Percentiles rank a stretch among this genome's conserved stretches.
phyloP scores from a whole-genome alignment of 2,797 vertebrate species.

The Labroides dimidiatus region DNA sequence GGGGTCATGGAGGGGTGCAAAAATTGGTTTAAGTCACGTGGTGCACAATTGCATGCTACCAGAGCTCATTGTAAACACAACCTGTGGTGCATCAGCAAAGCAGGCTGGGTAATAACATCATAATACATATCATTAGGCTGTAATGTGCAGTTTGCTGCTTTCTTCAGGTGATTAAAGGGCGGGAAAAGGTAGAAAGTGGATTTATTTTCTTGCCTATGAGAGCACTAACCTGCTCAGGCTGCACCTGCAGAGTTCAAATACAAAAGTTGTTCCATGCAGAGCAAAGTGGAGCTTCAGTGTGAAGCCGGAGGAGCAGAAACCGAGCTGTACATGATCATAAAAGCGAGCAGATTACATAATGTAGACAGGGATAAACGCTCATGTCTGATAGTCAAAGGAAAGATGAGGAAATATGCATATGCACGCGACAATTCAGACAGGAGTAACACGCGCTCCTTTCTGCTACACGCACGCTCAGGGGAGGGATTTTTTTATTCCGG shows the following conservation, averaged over 20 bases:
- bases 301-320: neutral
- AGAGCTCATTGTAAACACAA: conserved; percentile 25
- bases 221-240: conserved; percentile 1
- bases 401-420: neutral
- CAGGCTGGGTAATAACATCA: neutral
- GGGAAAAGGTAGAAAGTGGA: neutral
- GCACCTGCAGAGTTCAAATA: conserved; percentile 34
- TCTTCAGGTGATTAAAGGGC: conserved; percentile 15
- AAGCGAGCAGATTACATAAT: conserved; percentile 64
- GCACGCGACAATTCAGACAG: neutral
- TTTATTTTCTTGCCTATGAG: neutral
- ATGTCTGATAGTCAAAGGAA: conserved; percentile 1
- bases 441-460: conserved; percentile 32
- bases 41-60: conserved; percentile 11
- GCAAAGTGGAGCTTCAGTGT: neutral
- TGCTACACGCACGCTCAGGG: conserved; percentile 18
- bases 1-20: conserved; percentile 20
- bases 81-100: conserved; percentile 21
- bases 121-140: conserved; percentile 3
- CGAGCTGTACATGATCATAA: conserved; percentile 19
- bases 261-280: conserved; percentile 49
- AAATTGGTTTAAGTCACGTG: conserved; percentile 39
- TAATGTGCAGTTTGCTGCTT: conserved; percentile 18
- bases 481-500: conserved; percentile 13
- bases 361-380: conserved; percentile 25